Conservation (phyloP, 2,113 vertebrate species). For the Colossoma macropomum region DNA sequence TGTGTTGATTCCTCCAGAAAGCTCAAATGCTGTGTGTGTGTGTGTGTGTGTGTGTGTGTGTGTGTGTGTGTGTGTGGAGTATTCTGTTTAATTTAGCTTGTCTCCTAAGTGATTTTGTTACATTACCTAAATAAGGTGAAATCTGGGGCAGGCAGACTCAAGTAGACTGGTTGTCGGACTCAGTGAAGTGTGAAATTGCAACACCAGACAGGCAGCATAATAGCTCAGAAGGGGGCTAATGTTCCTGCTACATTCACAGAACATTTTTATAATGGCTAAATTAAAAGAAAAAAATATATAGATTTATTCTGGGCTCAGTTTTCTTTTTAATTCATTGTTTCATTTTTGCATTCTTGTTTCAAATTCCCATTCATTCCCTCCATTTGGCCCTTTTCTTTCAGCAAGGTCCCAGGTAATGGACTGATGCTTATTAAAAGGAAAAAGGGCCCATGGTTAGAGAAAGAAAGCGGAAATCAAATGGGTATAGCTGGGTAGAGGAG, state of each 20-base stretch:
- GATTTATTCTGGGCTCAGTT: constrained; percentile 69
- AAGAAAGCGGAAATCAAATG: constrained; percentile 58
- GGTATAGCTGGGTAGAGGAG: constrained; percentile 15
- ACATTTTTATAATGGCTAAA: constrained; percentile 85
- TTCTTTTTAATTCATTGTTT: constrained; percentile 52
- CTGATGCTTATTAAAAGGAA: constrained; percentile 56
- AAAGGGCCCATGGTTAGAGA: constrained; percentile 51
- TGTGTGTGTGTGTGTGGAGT: constrained; percentile 56
- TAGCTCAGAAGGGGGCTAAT: constrained; percentile 86
- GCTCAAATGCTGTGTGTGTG: constrained; percentile 21
- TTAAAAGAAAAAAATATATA: constrained; percentile 73
- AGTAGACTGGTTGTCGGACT: constrained; percentile 78
- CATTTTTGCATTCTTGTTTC: constrained; percentile 43
- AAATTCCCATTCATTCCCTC: constrained; percentile 43
- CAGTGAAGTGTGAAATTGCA: constrained; percentile 86
- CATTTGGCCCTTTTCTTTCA: constrained; percentile 53
- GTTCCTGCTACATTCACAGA: constrained; percentile 81
- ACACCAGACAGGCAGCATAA: constrained; percentile 85
- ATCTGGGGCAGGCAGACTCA: constrained; percentile 79
- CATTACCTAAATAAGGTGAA: constrained; percentile 86
- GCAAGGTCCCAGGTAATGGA: constrained; percentile 51
- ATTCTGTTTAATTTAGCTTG: constrained; percentile 71
- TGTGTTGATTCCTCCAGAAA: constrained; percentile 6
- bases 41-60: not conserved
- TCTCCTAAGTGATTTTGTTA: constrained; percentile 72